Evolutionary conservation across 1,140 invertebrate genomes (phyloP).

Genomic region (Bombus confusus): DNA sequence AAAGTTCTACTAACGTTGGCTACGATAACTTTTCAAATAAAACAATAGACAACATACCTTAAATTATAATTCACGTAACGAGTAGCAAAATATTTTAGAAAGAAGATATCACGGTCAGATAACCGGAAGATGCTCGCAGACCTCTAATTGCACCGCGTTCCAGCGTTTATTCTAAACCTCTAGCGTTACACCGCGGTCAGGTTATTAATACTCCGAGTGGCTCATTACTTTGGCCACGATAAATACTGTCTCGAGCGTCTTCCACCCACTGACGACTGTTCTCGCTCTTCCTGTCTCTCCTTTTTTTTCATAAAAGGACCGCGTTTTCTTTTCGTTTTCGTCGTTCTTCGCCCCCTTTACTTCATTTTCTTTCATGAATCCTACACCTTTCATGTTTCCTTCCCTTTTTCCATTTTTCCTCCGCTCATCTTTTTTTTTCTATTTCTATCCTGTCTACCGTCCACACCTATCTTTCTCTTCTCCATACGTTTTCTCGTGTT

Average conservation of each 20-base stretch:
- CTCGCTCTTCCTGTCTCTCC: background rate
- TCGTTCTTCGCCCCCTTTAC: background rate
- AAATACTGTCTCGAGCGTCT: constrained; percentile 44
- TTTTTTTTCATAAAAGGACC: background rate
- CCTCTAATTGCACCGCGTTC: constrained; percentile 30
- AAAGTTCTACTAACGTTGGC: background rate
- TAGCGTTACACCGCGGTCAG: constrained; percentile 32
- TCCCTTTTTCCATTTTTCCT: constrained; percentile 11
- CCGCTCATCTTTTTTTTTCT: background rate
- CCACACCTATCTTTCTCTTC: background rate
- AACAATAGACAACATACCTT: background rate
- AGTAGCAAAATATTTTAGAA: background rate
- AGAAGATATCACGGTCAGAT: background rate
- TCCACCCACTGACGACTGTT: background rate
- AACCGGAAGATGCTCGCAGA: constrained; percentile 25
- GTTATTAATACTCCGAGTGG: constrained; percentile 65
- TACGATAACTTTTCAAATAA: constrained; percentile 16
- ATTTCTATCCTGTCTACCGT: constrained; percentile 4
- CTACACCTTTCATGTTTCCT: constrained; percentile 10
- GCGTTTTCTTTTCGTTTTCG: background rate
- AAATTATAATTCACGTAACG: background rate
- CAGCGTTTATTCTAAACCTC: constrained; percentile 40
- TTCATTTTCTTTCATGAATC: background rate
- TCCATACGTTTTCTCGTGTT: background rate
- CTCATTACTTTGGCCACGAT: constrained; percentile 64